A percentile compares a stretch with the other conserved stretches of the same genome.
Conservation (phyloP, 2,797 vertebrate species). For the Knipowitschia caucasica region DNA sequence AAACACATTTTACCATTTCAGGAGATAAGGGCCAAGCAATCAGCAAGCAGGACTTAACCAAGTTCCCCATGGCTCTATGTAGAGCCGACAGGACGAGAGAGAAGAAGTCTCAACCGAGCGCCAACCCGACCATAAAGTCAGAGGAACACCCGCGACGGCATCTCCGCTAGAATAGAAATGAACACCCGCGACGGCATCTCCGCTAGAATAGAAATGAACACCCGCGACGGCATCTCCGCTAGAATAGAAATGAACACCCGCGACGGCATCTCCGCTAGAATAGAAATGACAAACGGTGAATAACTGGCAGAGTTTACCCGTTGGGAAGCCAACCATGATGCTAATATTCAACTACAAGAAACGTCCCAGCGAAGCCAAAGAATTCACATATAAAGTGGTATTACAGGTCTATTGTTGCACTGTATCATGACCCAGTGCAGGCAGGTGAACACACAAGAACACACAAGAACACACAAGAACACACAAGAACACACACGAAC, state of each 20-base stretch:
- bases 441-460: slow-evolving; percentile 22
- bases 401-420: slow-evolving; percentile 39
- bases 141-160: neutral
- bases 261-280: neutral
- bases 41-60: slow-evolving; percentile 71
- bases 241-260: neutral
- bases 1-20: slow-evolving; percentile 75
- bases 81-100: slow-evolving; percentile 36
- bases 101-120: slow-evolving; percentile 18
- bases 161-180: neutral
- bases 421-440: slow-evolving; percentile 18
- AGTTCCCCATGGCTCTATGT: slow-evolving; percentile 64
- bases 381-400: slow-evolving; percentile 22
- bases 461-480: too few species aligned
- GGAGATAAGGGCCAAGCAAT: slow-evolving; percentile 72
- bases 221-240: too few species aligned
- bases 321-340: slow-evolving; percentile 10
- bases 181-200: neutral
- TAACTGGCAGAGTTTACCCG: slow-evolving; percentile 1
- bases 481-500: too few species aligned
- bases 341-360: slow-evolving; percentile 33
- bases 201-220: slow-evolving; percentile 10
- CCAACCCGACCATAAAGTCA: slow-evolving; percentile 13
- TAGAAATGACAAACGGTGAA: slow-evolving; percentile 16
- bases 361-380: slow-evolving; percentile 31